phyloP scores from a whole-genome alignment of 2,113 vertebrate genomes.

The Pagrus major region DNA sequence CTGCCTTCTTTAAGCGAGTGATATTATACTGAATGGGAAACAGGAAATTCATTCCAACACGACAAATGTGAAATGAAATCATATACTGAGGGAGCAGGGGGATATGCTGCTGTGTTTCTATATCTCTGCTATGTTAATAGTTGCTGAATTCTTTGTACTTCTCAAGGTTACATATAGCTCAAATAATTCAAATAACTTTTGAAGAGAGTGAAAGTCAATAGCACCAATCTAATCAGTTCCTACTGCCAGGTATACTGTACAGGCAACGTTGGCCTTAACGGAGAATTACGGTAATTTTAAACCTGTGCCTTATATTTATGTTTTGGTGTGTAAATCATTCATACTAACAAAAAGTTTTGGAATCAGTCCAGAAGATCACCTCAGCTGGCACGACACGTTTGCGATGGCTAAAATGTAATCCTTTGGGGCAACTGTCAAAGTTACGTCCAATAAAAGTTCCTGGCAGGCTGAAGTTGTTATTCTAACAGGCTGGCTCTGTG shows the following conservation, averaged over 20 bases:
- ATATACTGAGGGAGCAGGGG: not conserved
- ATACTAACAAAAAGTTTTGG: too few species aligned
- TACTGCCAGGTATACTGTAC: not conserved
- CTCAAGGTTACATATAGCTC: too few species aligned
- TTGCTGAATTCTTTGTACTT: not conserved
- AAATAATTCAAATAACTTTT: not conserved
- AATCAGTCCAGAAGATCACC: too few species aligned
- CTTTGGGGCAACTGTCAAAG: too few species aligned
- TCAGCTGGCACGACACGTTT: too few species aligned
- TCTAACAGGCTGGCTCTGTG: too few species aligned
- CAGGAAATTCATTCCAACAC: slow-evolving; percentile 59
- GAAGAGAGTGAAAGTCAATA: not conserved
- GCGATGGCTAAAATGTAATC: too few species aligned
- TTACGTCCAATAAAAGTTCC: too few species aligned
- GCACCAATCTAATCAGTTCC: not conserved
- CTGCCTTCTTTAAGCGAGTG: slow-evolving; percentile 47
- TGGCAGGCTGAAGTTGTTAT: too few species aligned
- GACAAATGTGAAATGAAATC: slow-evolving; percentile 32
- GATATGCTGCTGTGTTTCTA: not conserved
- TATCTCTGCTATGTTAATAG: not conserved
- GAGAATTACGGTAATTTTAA: too few species aligned
- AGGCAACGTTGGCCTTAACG: not conserved
- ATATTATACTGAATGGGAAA: slow-evolving; percentile 39
- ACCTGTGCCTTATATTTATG: too few species aligned
- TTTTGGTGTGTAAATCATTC: too few species aligned